Evolutionary conservation across 2,797 vertebrate genomes (phyloP).

Genomic region (Bufotes viridis): DNA sequence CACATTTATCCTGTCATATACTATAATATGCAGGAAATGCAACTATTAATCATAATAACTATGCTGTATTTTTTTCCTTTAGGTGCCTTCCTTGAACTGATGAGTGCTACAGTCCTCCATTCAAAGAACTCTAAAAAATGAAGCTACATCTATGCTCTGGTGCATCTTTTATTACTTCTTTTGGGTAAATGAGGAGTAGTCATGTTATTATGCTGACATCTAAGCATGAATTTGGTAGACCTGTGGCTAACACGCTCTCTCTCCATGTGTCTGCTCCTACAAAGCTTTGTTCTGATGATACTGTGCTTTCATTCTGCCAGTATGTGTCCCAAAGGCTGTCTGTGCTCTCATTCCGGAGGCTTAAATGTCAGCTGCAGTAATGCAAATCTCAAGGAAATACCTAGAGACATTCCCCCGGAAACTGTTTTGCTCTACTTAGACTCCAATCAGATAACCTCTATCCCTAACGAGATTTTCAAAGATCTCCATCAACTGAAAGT

Average conservation of each 20-base stretch:
- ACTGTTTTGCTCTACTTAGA: conserved; percentile 92
- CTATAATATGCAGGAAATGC: neutral
- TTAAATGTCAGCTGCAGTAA: conserved; percentile 95
- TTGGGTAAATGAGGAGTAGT: conserved; percentile 78
- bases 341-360: conserved; percentile 88
- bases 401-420: conserved; percentile 89
- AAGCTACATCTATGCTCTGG: conserved; percentile 68
- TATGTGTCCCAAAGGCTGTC: conserved; percentile 97
- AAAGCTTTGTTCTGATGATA: conserved; percentile 98
- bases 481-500: conserved; percentile 90
- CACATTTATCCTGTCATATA: neutral
- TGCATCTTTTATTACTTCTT: conserved; percentile 70
- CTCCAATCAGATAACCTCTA: conserved; percentile 94
- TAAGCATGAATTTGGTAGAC: conserved; percentile 97
- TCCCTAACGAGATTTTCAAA: conserved; percentile 94
- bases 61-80: conserved; percentile 1
- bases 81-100: conserved; percentile 43
- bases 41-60: neutral
- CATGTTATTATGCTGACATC: conserved; percentile 88
- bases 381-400: conserved; percentile 95
- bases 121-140: conserved; percentile 62
- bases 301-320: conserved; percentile 97
- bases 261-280: conserved; percentile 98
- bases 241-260: conserved; percentile 96
- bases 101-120: conserved; percentile 1